Evolutionary conservation across 1,140 invertebrate genomes (phyloP), one percentile per base, ranked within the genome.

Genomic region (Drosophila ironensis): DNA sequence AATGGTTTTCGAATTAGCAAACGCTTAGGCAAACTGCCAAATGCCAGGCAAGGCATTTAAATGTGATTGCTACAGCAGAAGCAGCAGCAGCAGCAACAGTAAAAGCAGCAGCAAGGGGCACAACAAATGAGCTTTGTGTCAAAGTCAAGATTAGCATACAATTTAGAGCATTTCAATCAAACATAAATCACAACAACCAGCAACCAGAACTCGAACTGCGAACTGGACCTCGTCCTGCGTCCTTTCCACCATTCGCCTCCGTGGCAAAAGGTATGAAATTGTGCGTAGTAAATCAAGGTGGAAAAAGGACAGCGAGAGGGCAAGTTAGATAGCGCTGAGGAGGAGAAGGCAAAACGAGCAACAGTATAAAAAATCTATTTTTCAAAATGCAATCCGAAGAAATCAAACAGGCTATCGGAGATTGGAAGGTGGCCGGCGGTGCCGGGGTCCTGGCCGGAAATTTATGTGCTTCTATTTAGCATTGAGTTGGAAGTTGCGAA

Each of bases 381-480:
- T 86, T 84, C 78, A 78, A 78, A 82, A 81, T 76, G 67, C 76
- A 74, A 64, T 63, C 52, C 57, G 24, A 66, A 52, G 64, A 70
- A 80, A 81, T 74, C 75, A 60, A 71, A 64, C 66, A 19, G 76
- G 64, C 66, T 59, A 81, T 75, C 59, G 22, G 45, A 37, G 16
- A 37, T 7, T 12, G 12, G 22, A 3, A 11, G 22, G 19, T n/a
- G 7, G 17, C 0, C 1, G 54, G 22, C 7, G 3, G 8, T 14
- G 9, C 11, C 8, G 41, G 11, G 7, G 11, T 0, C 12, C 30
- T 12, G 30, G 45, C 59, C 46, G 76, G 30, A 82, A 78, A 82
- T 82, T 84, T 84, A 82, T 84, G 78, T 84, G 78, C 78, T 75
- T 84, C 77, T 82, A 84, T 84, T 84, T 84, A 74, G 72, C 57